phyloP scores from a whole-genome alignment of 2,113 vertebrate genomes.

The Lophura nycthemera region DNA sequence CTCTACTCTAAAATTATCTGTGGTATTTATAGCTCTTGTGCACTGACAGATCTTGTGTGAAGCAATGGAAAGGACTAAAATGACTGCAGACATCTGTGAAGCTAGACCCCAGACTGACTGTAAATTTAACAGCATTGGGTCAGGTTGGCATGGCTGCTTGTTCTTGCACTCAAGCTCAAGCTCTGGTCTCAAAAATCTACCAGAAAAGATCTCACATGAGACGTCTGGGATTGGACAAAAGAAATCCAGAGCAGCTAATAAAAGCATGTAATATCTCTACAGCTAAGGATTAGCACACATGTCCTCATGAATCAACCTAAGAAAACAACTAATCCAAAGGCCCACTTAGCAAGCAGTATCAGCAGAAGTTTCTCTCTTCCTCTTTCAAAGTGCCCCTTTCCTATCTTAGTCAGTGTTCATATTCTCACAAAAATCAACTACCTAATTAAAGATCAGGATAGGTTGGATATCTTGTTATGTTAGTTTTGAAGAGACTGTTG shows the following conservation, averaged over 20 bases:
- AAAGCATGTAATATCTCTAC: background rate
- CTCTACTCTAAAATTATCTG: background rate
- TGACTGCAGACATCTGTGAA: background rate
- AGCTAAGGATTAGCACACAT: background rate
- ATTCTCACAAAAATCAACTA: background rate
- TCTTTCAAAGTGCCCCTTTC: background rate
- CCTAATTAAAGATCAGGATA: background rate
- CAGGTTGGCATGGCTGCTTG: background rate
- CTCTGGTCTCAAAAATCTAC: background rate
- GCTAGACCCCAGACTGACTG: background rate
- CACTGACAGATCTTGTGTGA: background rate
- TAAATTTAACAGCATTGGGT: background rate
- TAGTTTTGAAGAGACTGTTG: background rate
- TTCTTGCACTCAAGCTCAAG: background rate
- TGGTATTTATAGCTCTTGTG: background rate
- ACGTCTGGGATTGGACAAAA: background rate
- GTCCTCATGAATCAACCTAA: background rate
- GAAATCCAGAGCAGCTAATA: background rate
- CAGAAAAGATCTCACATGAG: background rate
- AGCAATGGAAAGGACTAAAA: background rate
- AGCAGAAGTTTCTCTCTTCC: background rate
- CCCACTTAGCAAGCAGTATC: too few species aligned
- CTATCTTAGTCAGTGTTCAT: background rate
- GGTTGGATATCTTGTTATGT: fast-evolving
- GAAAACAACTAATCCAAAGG: background rate